Conservation (phyloP, 2,113 vertebrate genomes). For the Himantopus leucocephalus region DNA sequence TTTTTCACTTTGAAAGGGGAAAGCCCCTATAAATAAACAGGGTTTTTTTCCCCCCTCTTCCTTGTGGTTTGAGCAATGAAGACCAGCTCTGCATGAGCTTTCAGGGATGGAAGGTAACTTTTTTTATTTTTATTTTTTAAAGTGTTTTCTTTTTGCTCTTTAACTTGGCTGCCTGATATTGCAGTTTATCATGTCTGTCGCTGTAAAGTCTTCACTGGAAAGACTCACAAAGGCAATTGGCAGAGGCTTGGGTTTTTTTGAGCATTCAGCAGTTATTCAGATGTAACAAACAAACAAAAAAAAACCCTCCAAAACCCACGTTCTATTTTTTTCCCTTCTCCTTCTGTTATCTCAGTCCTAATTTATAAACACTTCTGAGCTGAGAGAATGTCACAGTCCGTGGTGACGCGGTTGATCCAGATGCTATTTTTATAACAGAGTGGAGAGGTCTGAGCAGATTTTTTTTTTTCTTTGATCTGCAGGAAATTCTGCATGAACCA, state of each 20-base stretch:
- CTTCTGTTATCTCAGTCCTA: slow-evolving; percentile 8
- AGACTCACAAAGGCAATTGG: background rate
- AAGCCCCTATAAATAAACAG: background rate
- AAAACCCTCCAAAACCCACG: rapidly evolving
- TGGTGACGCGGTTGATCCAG: background rate
- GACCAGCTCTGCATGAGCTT: background rate
- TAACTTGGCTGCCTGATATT: background rate
- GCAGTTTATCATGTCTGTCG: background rate
- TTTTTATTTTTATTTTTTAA: background rate
- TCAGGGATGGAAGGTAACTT: background rate
- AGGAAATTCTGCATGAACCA: background rate
- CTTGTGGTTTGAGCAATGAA: background rate
- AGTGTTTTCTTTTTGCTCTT: background rate
- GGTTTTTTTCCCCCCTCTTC: background rate
- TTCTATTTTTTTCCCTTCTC: background rate
- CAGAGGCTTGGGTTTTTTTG: background rate
- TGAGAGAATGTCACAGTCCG: background rate
- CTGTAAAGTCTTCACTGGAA: background rate
- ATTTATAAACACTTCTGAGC: slow-evolving; percentile 42
- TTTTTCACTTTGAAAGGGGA: background rate
- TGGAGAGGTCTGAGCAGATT: background rate
- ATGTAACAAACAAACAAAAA: background rate
- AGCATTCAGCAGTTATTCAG: slow-evolving; percentile 23
- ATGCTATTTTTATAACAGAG: background rate
- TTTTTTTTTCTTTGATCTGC: background rate